These are phyloP conservation scores for Strix uralensis DNA, from an alignment of 2,113 vertebrate species.

Conservation along the genomic window DNA sequence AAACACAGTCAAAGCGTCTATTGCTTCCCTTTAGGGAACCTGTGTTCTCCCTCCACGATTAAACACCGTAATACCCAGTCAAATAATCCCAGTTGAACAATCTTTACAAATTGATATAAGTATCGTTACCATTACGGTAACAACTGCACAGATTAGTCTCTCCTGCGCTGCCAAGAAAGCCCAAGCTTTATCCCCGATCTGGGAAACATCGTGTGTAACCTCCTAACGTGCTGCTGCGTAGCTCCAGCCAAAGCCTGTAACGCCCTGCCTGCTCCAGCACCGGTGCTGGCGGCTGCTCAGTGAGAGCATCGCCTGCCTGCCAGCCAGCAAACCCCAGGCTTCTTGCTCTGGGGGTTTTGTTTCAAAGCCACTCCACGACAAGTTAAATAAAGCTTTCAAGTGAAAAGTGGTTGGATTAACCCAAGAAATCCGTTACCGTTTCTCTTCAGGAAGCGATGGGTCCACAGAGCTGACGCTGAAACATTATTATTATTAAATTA, in stretches of 20 bases:
- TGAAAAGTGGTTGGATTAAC: neutral
- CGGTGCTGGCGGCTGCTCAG: accelerated
- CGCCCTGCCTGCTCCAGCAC: neutral
- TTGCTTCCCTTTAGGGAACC: neutral
- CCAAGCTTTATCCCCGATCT: neutral
- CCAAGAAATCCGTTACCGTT: neutral
- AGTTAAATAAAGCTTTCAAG: neutral
- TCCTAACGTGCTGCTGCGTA: accelerated
- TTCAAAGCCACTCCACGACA: neutral
- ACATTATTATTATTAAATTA: neutral
- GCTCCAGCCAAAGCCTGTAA: neutral
- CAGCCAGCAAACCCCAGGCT: neutral
- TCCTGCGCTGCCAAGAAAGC: neutral
- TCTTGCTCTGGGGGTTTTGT: accelerated
- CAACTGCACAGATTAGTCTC: neutral
- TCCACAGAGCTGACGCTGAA: neutral
- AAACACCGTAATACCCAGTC: neutral
- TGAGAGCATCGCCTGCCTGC: accelerated
- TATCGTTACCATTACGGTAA: neutral
- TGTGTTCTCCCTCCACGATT: neutral
- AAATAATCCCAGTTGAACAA: conserved; percentile 30
- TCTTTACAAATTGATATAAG: neutral
- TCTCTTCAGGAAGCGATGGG: neutral
- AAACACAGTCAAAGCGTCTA: neutral
- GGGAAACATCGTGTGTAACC: neutral